phyloP scores from a whole-genome alignment of 2,113 vertebrate species.

The Narcine bancroftii region DNA sequence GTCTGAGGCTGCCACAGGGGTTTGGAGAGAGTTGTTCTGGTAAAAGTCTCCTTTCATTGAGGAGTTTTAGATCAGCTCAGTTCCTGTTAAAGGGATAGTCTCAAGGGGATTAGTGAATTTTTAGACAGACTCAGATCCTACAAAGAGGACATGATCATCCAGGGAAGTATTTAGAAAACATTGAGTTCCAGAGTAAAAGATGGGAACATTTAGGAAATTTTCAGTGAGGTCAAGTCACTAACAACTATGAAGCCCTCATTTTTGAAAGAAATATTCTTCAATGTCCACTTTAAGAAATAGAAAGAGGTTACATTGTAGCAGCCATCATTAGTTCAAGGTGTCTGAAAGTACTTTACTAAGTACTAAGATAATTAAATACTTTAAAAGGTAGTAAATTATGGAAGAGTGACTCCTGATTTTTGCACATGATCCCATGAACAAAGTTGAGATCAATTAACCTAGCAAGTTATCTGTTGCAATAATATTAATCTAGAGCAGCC shows the following conservation, averaged over 20 bases:
- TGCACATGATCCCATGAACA: background rate
- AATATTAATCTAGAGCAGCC: background rate
- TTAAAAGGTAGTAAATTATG: background rate
- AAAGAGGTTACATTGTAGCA: background rate
- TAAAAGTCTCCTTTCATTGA: background rate
- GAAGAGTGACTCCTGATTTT: background rate
- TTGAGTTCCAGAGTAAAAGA: background rate
- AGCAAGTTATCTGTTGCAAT: background rate
- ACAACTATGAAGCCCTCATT: background rate
- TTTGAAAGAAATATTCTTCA: background rate
- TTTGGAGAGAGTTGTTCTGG: background rate
- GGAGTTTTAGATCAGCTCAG: background rate
- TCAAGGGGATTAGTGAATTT: background rate
- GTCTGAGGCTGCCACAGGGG: background rate
- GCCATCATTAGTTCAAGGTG: background rate
- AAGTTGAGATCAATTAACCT: background rate
- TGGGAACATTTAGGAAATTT: background rate
- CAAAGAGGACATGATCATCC: background rate
- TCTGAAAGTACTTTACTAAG: background rate
- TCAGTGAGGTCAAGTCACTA: too few species aligned
- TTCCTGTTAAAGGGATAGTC: background rate
- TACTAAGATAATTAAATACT: background rate
- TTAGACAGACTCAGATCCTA: background rate
- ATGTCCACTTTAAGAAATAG: background rate
- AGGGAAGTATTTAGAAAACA: background rate